Conservation (phyloP, 2,113 vertebrate species). For the Campylomormyrus tamandua region DNA sequence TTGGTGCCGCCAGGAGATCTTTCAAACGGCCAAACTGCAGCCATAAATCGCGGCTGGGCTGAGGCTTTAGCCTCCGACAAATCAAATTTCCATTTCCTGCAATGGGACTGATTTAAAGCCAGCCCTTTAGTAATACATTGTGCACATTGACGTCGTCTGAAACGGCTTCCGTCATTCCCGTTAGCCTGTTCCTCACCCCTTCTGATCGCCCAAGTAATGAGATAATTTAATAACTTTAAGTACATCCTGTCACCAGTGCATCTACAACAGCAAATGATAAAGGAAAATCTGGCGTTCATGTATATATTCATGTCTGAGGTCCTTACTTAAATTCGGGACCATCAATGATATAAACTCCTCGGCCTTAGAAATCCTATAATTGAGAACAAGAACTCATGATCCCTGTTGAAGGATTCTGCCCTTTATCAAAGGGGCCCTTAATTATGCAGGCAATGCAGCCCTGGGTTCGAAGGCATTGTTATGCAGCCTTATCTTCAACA, state of each 20-base stretch:
- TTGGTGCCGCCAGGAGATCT: not conserved
- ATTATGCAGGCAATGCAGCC: not conserved
- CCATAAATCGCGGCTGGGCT: not conserved
- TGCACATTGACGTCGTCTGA: not conserved
- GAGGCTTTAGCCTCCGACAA: not conserved
- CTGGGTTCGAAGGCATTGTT: not conserved
- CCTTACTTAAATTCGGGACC: not conserved
- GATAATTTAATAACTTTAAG: not conserved
- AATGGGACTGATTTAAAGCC: not conserved
- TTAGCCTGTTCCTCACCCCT: not conserved
- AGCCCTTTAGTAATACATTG: not conserved
- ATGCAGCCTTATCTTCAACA: not conserved
- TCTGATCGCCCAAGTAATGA: not conserved
- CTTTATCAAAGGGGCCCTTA: not conserved
- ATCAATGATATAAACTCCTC: not conserved
- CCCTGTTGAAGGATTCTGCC: not conserved
- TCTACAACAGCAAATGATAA: not conserved
- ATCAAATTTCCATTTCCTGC: slow-evolving; percentile 4
- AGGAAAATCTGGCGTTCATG: not conserved
- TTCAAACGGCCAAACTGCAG: not conserved
- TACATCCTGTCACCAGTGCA: not conserved
- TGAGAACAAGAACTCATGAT: not conserved
- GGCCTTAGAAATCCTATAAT: not conserved
- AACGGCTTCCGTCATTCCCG: not conserved
- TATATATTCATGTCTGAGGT: not conserved